Conservation (phyloP, 2,888 invertebrate genomes). For the Microdon myrmicae region DNA sequence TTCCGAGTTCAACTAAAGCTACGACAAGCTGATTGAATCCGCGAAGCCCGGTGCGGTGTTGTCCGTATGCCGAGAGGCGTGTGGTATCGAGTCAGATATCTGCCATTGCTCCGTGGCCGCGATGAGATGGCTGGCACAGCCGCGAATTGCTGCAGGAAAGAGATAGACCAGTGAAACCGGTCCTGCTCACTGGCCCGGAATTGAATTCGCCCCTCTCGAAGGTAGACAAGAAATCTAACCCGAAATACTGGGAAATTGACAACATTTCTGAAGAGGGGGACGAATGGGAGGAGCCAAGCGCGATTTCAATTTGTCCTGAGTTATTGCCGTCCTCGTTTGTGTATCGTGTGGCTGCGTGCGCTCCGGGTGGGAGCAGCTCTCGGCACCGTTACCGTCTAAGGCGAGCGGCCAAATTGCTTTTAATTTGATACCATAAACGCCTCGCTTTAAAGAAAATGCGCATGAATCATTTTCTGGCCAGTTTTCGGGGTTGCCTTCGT, state of each 20-base stretch:
- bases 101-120: slow-evolving; percentile 26
- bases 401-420: slow-evolving; percentile 62
- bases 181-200: slow-evolving; percentile 1
- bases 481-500: slow-evolving; percentile 14
- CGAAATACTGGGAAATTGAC: slow-evolving; percentile 46
- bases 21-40: slow-evolving; percentile 56
- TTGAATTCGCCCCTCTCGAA: too few species aligned
- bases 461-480: slow-evolving; percentile 55
- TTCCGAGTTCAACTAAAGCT: slow-evolving; percentile 65
- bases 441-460: slow-evolving; percentile 57
- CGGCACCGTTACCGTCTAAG: slow-evolving; percentile 54
- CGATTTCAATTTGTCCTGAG: slow-evolving; percentile 64
- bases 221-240: background rate
- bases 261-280: slow-evolving; percentile 27
- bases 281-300: slow-evolving; percentile 63
- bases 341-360: slow-evolving; percentile 18
- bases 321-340: slow-evolving; percentile 58
- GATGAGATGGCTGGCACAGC: slow-evolving; percentile 11
- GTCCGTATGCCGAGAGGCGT: slow-evolving; percentile 20
- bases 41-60: slow-evolving; percentile 58
- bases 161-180: too few species aligned
- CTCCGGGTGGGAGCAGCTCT: slow-evolving; percentile 22
- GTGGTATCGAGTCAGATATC: slow-evolving; percentile 31
- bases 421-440: slow-evolving; percentile 66
- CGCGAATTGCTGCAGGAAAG: too few species aligned